Base-by-base conservation (phyloP, 2,888 invertebrate species). In the Hecatera dysodea region DNA sequence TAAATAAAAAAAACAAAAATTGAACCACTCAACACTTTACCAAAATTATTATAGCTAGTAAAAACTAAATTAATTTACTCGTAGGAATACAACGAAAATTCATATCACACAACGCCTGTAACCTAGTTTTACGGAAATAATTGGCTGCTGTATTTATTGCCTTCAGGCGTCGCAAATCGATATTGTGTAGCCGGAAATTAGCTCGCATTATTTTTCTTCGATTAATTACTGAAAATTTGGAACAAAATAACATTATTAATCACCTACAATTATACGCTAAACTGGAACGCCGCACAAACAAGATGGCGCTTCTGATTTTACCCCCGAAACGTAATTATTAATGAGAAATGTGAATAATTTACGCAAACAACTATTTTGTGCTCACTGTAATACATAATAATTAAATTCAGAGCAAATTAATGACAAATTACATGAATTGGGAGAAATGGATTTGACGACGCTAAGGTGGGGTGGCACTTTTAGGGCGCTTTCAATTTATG, bases 391-490 rank as follows among this genome's bases (percentile, higher is more conserved):
- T 79, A 79, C 78, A 73, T 83, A 78, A 85, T 88, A 88, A 89
- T 89, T 87, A 86, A 86, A 88, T 87, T 87, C 79, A 65, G 72
- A 75, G 77, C 82, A 88, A 89, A 88, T 89, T 88, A 87, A 87
- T 87, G 86, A 84, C 85, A 87, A 87, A 87, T 88, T 87, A 88
- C 82, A 75, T 81, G 82, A 88, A 86, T 87, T 77, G 83, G 83
- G 82, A 80, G 86, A 76, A 88, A 87, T 84, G 72, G 82, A 86
- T 86, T 83, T 83, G 84, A 78, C 76, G 81, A 84, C 64, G 57
- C 50, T 57, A 36, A 63, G 69, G 73, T 76, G 15, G 60, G 81
- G 86, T 60, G 15, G 2, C n/a, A 70, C 36, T 75, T 24, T 19
- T 0, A 55, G 67, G n/a, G 70, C 33, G 17, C 1, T n/a, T n/a